phyloP scores from a whole-genome alignment of 2,797 vertebrate genomes.

The Premnoplex brunnescens region DNA sequence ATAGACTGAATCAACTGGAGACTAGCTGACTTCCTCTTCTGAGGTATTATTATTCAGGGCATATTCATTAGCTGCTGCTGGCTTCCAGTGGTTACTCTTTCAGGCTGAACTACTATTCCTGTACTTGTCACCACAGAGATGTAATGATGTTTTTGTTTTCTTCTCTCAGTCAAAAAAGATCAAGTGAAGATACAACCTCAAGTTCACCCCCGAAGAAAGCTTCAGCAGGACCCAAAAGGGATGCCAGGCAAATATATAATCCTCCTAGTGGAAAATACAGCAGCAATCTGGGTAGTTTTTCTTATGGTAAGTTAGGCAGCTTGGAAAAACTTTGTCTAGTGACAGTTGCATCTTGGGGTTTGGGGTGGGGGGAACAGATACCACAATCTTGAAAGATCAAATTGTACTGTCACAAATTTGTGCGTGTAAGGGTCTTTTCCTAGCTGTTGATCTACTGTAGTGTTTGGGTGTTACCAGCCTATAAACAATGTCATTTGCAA shows the following conservation, averaged over 20 bases:
- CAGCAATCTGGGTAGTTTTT: slow-evolving; percentile 90
- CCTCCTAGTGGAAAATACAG: slow-evolving; percentile 98
- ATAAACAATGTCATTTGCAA: background rate
- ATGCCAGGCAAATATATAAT: slow-evolving; percentile 96
- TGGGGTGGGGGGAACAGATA: background rate
- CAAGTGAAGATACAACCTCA: slow-evolving; percentile 85
- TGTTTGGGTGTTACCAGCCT: background rate
- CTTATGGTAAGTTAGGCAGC: slow-evolving; percentile 83
- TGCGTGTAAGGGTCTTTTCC: background rate
- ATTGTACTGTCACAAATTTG: background rate
- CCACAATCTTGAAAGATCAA: accelerated
- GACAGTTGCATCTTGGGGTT: background rate
- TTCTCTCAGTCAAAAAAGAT: slow-evolving; percentile 84
- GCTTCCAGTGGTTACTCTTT: background rate
- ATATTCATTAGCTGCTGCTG: background rate
- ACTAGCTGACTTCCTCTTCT: background rate
- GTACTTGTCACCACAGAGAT: background rate
- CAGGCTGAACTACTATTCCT: background rate
- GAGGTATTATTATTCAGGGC: background rate
- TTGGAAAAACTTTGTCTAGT: background rate
- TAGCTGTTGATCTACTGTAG: background rate
- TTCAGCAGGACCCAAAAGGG: slow-evolving; percentile 87
- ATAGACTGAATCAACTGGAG: background rate
- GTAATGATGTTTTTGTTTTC: background rate
- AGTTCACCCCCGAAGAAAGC: slow-evolving; percentile 86